Percentiles rank a stretch among this genome's conserved stretches.
Conservation (phyloP, 1,140 invertebrate species). For the Hycleus phaleratus region DNA sequence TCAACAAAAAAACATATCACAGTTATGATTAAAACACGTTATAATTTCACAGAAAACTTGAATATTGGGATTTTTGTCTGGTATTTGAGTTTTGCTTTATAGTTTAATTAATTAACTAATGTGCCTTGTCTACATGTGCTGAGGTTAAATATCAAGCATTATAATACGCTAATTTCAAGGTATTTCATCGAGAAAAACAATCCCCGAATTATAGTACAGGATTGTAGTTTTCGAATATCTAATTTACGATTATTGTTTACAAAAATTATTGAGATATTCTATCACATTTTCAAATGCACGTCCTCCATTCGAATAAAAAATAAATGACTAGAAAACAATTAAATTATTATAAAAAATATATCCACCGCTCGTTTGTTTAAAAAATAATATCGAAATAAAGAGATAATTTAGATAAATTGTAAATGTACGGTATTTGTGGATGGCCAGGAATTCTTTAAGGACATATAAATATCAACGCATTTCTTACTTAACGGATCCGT, state of each 20-base stretch:
- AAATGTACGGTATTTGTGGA: conserved; percentile 29
- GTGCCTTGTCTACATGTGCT: conserved; percentile 29
- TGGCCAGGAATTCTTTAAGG: conserved; percentile 26
- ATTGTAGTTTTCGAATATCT: too few relatives aligned
- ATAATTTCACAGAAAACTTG: not conserved
- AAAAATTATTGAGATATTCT: conserved; percentile 4
- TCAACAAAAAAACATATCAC: not conserved
- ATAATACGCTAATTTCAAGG: not conserved
- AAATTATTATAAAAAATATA: not conserved
- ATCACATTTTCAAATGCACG: not conserved
- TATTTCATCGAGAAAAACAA: too few relatives aligned
- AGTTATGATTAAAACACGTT: not conserved
- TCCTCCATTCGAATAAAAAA: not conserved
- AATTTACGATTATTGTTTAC: too few relatives aligned
- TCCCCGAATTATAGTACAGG: too few relatives aligned
- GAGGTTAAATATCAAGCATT: conserved; percentile 1
- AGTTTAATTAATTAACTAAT: not conserved
- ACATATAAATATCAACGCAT: conserved; percentile 36
- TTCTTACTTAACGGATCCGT: conserved; percentile 36
- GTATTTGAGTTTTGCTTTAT: not conserved
- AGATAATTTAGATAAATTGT: conserved; percentile 25
- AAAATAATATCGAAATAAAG: not conserved
- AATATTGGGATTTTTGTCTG: not conserved
- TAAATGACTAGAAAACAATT: not conserved
- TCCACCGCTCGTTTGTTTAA: not conserved